Evolutionary conservation across 2,888 invertebrate genomes (phyloP).

Genomic region (Gisinianus flammeolus): DNA sequence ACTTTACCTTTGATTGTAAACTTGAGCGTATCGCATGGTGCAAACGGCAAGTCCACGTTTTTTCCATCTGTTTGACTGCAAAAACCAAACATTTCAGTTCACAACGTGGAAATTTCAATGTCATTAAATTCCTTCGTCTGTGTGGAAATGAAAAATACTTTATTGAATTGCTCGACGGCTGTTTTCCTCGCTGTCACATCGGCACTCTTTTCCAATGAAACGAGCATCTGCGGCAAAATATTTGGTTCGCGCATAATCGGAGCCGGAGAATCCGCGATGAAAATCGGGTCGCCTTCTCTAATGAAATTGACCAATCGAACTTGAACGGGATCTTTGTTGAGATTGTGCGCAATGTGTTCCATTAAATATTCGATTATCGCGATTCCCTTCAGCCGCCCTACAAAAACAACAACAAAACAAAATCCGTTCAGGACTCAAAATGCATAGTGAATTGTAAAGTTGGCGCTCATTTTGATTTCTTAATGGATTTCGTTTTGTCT

Average conservation of each 20-base stretch:
- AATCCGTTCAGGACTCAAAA: no score
- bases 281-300: conserved; percentile 38
- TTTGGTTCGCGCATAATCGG: conserved; percentile 59
- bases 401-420: no score
- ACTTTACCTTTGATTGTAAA: background rate
- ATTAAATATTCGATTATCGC: conserved; percentile 63
- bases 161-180: conserved; percentile 69
- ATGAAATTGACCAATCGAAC: conserved; percentile 68
- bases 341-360: conserved; percentile 62
- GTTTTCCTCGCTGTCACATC: conserved; percentile 67
- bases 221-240: conserved; percentile 65
- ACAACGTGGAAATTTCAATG: background rate
- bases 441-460: no score
- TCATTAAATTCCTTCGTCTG: background rate
- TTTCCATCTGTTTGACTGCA: conserved; percentile 73
- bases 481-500: no score
- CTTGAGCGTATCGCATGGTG: conserved; percentile 71
- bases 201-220: conserved; percentile 67
- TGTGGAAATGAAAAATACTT: conserved; percentile 61
- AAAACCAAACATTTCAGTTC: background rate
- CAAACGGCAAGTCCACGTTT: conserved; percentile 71
- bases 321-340: conserved; percentile 61
- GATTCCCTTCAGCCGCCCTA: conserved; percentile 61
- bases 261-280: conserved; percentile 17
- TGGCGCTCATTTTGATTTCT: no score